Evolutionary conservation across 1,140 invertebrate species (phyloP).

Genomic region (Euura lappo): DNA sequence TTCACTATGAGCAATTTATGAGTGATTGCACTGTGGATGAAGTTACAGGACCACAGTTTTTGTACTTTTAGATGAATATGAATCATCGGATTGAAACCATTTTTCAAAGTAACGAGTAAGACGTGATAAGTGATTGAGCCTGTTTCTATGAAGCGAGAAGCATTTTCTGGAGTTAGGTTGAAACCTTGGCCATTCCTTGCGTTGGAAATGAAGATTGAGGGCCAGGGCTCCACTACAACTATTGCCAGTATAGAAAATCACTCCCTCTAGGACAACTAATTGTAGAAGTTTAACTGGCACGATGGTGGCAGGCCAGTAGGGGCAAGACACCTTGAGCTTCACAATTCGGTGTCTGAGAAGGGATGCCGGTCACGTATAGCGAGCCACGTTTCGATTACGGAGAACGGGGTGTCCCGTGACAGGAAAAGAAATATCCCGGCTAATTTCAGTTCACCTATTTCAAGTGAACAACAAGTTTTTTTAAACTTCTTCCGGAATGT

Average conservation of each 20-base stretch:
- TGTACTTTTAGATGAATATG: too few relatives aligned
- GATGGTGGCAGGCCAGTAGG: not conserved
- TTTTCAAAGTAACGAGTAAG: too few relatives aligned
- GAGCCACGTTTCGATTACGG: not conserved
- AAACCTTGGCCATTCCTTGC: not conserved
- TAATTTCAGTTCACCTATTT: not conserved
- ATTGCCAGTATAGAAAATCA: conserved; percentile 3
- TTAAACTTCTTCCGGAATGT: too few relatives aligned
- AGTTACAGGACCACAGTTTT: too few relatives aligned
- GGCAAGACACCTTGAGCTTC: not conserved
- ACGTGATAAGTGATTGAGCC: too few relatives aligned
- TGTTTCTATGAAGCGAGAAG: too few relatives aligned
- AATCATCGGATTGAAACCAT: too few relatives aligned
- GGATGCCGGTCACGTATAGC: not conserved
- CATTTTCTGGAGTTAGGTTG: not conserved
- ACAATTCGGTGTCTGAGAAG: not conserved
- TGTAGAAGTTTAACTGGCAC: not conserved
- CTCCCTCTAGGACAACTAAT: not conserved
- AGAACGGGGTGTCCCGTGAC: not conserved
- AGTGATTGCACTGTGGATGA: too few relatives aligned
- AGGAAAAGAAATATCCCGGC: not conserved
- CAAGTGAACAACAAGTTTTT: not conserved
- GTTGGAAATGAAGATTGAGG: not conserved
- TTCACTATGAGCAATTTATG: too few relatives aligned
- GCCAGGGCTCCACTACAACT: not conserved